These are phyloP conservation scores for Phoxinus phoxinus DNA, from an alignment of 2,113 vertebrate species.

Conservation along the genomic window DNA sequence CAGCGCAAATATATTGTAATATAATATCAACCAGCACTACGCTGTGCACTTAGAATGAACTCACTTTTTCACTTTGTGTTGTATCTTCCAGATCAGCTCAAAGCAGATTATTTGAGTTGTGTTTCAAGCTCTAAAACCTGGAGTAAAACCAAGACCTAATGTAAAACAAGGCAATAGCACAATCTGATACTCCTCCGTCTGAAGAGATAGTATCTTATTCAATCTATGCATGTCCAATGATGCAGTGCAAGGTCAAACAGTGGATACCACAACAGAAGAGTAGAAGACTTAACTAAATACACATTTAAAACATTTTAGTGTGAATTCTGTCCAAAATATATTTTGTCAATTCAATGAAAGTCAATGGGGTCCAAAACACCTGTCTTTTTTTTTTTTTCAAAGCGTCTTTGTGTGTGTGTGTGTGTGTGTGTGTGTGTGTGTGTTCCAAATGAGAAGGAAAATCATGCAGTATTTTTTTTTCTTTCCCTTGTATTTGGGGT, in stretches of 20 bases:
- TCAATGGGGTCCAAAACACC: no score
- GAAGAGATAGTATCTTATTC: slow-evolving; percentile 15
- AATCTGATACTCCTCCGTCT: slow-evolving; percentile 10
- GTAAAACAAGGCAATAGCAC: slow-evolving; percentile 33
- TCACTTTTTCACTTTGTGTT: slow-evolving; percentile 12
- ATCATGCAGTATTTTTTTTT: no score
- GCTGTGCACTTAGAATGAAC: background rate
- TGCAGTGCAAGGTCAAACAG: slow-evolving; percentile 33
- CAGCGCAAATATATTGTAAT: background rate
- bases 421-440: no score
- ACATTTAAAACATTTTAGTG: background rate
- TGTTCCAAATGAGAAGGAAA: no score
- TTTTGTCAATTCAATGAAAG: background rate
- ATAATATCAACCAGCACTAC: background rate
- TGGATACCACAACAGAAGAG: background rate
- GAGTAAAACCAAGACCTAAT: slow-evolving; percentile 31
- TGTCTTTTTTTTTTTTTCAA: no score
- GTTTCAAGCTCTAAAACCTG: background rate
- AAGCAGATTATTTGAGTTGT: background rate
- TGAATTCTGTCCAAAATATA: background rate
- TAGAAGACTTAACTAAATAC: background rate
- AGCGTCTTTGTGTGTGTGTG: no score
- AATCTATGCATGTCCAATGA: slow-evolving; percentile 31
- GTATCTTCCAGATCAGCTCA: slow-evolving; percentile 13
- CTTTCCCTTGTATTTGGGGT: no score